phyloP scores from a whole-genome alignment of 2,113 vertebrate genomes.

The Psittacara wagleri region DNA sequence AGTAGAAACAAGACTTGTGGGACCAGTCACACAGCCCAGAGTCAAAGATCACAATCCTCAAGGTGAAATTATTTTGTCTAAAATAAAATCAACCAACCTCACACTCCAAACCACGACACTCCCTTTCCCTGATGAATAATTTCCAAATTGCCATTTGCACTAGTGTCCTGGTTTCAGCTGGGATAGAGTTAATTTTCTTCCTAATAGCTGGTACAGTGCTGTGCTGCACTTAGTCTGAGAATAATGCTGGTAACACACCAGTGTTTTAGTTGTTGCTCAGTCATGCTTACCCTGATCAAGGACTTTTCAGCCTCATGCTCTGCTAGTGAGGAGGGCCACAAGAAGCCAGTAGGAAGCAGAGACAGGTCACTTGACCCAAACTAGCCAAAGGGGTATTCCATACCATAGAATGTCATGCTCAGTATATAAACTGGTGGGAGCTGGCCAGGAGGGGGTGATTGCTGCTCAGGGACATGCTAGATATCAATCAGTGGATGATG shows the following conservation, averaged over 20 bases:
- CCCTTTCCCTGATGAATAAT: not conserved
- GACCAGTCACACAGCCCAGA: not conserved
- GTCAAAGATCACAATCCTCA: not conserved
- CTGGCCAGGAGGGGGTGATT: not conserved
- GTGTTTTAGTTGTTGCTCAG: not conserved
- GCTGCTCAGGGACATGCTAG: not conserved
- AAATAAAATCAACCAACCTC: not conserved
- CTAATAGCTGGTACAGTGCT: not conserved
- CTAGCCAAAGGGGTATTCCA: not conserved
- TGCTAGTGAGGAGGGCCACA: not conserved
- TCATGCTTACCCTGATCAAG: not conserved
- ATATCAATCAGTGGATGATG: not conserved
- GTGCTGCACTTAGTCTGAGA: not conserved
- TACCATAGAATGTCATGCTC: not conserved
- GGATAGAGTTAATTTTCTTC: not conserved
- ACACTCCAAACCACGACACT: not conserved
- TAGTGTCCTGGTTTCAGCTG: not conserved
- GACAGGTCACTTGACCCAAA: not conserved
- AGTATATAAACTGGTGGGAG: not conserved
- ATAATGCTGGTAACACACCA: not conserved
- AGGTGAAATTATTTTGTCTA: not conserved
- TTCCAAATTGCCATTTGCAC: not conserved
- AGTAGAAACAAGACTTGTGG: not conserved
- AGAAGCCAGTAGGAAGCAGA: not conserved
- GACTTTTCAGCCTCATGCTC: not conserved